Percentiles rank a stretch among this genome's conserved stretches.
Conservation (phyloP, 2,797 vertebrate species). For the Parauchenoglanis ngamensis region DNA sequence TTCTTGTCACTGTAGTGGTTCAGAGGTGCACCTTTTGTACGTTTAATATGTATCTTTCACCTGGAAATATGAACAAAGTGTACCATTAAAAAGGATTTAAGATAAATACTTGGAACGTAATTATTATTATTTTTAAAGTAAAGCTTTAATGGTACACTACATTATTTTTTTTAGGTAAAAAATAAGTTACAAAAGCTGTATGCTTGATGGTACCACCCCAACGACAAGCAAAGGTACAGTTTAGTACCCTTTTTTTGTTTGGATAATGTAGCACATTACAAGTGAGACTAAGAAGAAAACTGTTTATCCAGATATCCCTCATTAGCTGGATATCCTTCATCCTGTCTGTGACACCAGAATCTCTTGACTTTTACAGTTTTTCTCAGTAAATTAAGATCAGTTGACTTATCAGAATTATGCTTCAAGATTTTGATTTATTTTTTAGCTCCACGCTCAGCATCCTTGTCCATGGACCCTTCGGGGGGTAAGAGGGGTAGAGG, state of each 20-base stretch:
- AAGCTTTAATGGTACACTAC: background rate
- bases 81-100: background rate
- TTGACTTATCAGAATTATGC: background rate
- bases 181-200: background rate
- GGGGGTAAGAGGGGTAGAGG: slow-evolving; percentile 53
- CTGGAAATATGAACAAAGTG: background rate
- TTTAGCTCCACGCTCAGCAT: slow-evolving; percentile 36
- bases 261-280: too few relatives aligned
- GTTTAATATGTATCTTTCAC: background rate
- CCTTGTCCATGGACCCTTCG: slow-evolving; percentile 5
- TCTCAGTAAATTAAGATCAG: background rate
- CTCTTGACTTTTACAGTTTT: background rate
- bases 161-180: background rate
- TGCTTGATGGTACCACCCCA: background rate
- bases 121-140: background rate
- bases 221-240: background rate
- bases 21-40: background rate
- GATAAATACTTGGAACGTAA: background rate
- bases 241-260: too few relatives aligned
- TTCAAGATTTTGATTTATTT: background rate
- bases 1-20: background rate
- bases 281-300: background rate
- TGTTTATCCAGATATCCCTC: background rate
- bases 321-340: background rate
- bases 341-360: too few relatives aligned